Evolutionary conservation across 1,140 invertebrate genomes (phyloP), one percentile per base, ranked within the genome.

Genomic region (Cherax quadricarinatus): DNA sequence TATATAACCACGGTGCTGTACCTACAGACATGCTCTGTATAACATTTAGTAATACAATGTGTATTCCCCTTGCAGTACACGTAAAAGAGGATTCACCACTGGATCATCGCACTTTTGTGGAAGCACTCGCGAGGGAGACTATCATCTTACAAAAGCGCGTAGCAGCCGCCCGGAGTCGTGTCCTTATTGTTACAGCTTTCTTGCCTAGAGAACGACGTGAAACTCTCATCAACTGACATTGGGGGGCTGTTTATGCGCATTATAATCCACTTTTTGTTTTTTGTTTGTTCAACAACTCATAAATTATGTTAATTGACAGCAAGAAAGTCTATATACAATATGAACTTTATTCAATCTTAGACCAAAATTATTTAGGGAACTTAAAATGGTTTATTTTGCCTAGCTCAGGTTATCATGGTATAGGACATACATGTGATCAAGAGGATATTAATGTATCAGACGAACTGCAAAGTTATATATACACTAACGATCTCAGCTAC

Each of bases 41-140:
- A 57, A 57, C 9, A 10, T 10, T 14, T 10, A 57, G 53, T 57
- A 57, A 75, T 24, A 24, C 21, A n/a, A 41, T n/a, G 6, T 94
- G 94, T 95, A 92, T 90, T 89, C 94, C 94, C 79, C 80, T 86
- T 87, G 53, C 94, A 96, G 96, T 96, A 83, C 96, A 96, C 94
- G 96, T 96, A 83, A 96, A 96, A 85, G 95, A 95, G 88, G 95
- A 95, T 84, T 96, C 96, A 95, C 95, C 96, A 91, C 95, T 95
- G 94, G 94, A 95, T 81, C 95, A 96, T 93, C 95, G 95, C 48
- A 95, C 95, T 88, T 96, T 96, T 94, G 88, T 96, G 78, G 96
- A 96, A 94, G 96, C 96, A 75, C 95, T 96, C 18, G 95, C 96
- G 94, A 95, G 94, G 49, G 96, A 96, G 94, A 96, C 96, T 5